Conservation (phyloP, 35 echinoderm and acorn worm species). For the Antedon bifida region DNA sequence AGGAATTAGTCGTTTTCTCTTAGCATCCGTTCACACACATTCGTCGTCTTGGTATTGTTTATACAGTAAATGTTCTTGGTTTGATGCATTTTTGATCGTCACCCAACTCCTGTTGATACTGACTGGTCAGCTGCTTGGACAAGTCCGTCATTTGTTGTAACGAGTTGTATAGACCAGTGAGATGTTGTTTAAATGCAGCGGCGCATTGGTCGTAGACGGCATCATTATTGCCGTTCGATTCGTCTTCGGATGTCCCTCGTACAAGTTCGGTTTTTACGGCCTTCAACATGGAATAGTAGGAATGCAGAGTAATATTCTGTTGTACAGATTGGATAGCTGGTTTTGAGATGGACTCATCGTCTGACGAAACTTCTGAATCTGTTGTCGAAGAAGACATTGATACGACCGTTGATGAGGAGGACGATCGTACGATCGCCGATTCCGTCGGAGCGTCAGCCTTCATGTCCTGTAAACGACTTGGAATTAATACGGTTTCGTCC, state of each 20-base stretch:
- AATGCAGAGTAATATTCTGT: conserved; percentile 35
- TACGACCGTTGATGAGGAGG: not conserved
- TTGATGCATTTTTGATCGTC: conserved; percentile 71
- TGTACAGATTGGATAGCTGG: not conserved
- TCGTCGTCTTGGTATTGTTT: too few relatives aligned
- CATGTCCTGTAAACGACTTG: conserved; percentile 82
- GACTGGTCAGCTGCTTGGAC: conserved; percentile 46
- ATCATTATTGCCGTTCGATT: conserved; percentile 15
- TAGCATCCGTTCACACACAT: too few relatives aligned
- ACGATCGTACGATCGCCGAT: conserved; percentile 1
- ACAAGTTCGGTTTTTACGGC: conserved; percentile 79
- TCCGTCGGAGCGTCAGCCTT: conserved; percentile 16
- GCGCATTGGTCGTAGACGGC: conserved; percentile 25
- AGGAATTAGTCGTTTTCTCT: too few relatives aligned
- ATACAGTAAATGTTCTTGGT: conserved; percentile 58
- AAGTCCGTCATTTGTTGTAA: conserved; percentile 77
- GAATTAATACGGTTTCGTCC: conserved; percentile 93
- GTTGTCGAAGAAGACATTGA: not conserved
- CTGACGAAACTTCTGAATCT: not conserved
- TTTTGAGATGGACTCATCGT: not conserved
- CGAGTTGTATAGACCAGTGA: conserved; percentile 64
- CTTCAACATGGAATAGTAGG: conserved; percentile 79
- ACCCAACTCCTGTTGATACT: conserved; percentile 78
- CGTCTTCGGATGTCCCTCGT: conserved; percentile 25
- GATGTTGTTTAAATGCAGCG: conserved; percentile 69